Evolutionary conservation across 2,888 invertebrate species (phyloP), one percentile per base, ranked within the genome.

Genomic region (Cinara cedri): DNA sequence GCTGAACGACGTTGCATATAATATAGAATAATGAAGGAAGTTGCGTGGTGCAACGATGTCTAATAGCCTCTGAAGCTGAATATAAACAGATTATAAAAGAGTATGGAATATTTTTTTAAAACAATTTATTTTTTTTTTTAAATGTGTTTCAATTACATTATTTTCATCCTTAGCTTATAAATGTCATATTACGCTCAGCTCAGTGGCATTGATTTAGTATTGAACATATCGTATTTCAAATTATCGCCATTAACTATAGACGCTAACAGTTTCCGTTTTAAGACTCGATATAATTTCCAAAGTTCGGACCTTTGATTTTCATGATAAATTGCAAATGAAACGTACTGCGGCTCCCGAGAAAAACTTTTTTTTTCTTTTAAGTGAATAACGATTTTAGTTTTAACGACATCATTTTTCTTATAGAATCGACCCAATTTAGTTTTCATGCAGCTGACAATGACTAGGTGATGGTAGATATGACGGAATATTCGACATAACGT

Each of bases 371-470:
- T 34, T 34, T 34, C 44, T 72, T 49, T 60, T 60, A 26, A 19
- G 19, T n/a, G 26, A 60, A 72, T 49, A 62, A 72, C 46, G 46
- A 49, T 72, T 60, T 72, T 49, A 72, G 46, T 72, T 72, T 46
- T 72, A 72, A 72, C 19, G 46, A 72, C 16, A 11, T 72, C 44
- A 13, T 72, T 72, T 72, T 72, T 57, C 71, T 72, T n/a, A 6
- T 46, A n/a, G 57, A 57, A 24, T 49, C 49, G 72, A 60, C n/a
- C 14, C 26, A 49, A 72, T 72, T 49, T 49, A 26, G 19, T 26
- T 62, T 72, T 49, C 4, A 34, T 19, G 62, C n/a, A 26, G 26
- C 46, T 49, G 34, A 60, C 42, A 11, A 21, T 16, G 21, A 42
- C 42, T 1, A 16, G 14, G 21, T 11, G 21, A 14, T 24, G 9